Evolutionary conservation across 2,888 invertebrate genomes (phyloP).

Genomic region (Tethea ocularis): DNA sequence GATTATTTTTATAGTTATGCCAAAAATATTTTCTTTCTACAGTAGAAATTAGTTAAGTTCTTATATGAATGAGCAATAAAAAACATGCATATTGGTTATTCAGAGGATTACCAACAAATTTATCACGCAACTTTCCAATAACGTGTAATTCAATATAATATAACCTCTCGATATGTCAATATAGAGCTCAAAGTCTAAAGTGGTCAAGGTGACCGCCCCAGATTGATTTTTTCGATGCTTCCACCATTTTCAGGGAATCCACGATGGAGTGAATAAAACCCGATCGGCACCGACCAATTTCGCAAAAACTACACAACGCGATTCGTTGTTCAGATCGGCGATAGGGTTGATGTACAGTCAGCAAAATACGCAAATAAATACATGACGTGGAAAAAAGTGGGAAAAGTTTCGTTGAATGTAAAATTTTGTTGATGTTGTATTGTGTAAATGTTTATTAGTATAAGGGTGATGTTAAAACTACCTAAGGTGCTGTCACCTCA

Average conservation of each 20-base stretch:
- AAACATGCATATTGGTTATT: no score
- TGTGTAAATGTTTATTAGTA: neutral
- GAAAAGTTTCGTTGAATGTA: neutral
- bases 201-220: constrained; percentile 17
- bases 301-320: constrained; percentile 83
- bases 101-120: no score
- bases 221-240: constrained; percentile 46
- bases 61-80: no score
- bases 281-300: constrained; percentile 77
- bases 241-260: constrained; percentile 60
- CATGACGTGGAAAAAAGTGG: neutral
- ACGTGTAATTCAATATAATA: no score
- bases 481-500: no score
- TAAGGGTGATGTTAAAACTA: no score
- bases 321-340: constrained; percentile 79
- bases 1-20: no score
- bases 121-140: no score
- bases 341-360: constrained; percentile 61
- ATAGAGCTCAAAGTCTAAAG: neutral
- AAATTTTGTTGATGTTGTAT: neutral
- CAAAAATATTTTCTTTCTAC: no score
- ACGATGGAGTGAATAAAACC: constrained; percentile 59
- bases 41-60: no score
- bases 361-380: constrained; percentile 39
- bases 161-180: neutral